Evolutionary conservation across 2,797 vertebrate species (phyloP), one percentile per base, ranked within the genome.

Genomic region (Mus minutoides): DNA sequence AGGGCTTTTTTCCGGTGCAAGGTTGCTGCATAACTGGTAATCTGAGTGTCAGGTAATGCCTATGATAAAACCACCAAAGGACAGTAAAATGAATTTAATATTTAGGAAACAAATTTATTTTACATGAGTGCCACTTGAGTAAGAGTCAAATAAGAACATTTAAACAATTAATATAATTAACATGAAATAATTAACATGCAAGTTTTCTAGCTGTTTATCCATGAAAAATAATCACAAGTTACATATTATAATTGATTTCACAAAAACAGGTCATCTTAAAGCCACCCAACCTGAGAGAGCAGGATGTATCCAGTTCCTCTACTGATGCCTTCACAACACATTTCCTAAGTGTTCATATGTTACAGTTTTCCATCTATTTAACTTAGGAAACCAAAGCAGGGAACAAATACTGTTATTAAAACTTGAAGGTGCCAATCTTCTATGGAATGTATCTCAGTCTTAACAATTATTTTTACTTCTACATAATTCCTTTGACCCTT

Each of bases 11-110:
- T 99, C 94, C 99, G 99, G 95, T 99, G 99, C 97, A 99, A 98
- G 73, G 99, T 99, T 98, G 99, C 99, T 97, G 99, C 99, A 97
- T 99, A 99, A 98, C 95, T 99, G 97, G 99, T 98, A 97, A 99
- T 99, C 96, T 99, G 99, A 96, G 99, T 99, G 98, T 99, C 99
- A 99, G 99, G 99, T 99, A 99, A 99, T 73, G 99, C 99, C 99
- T 99, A 97, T 73, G 94, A 56, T 10, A 54, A 85, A 96, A 62
- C 71, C 31, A 88, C 26, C 71, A 96, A 40, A 85, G 60, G 17
- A 90, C 93, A 82, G 79, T 34, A 83, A 96, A 94, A 29, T 91
- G 26, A 97, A 91, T 22, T 82, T 97, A 87, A 6, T 69, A 89
- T 69, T 88, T 92, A 37, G 46, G 22, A 95, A 93, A 67, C 31